phyloP scores from a whole-genome alignment of 2,797 vertebrate species.

The Serranus cabrilla region DNA sequence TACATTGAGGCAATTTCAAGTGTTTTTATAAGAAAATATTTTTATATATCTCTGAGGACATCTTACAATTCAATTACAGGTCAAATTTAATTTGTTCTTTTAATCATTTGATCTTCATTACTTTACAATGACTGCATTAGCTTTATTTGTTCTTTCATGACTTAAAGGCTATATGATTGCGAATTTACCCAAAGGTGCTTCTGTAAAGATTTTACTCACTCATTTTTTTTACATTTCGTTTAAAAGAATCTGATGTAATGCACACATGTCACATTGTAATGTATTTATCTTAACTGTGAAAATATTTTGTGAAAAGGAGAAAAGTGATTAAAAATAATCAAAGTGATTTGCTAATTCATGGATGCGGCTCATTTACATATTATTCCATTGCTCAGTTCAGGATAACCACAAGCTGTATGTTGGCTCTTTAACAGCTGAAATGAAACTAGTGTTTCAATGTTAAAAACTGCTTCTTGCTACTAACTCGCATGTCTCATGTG shows the following conservation, averaged over 20 bases:
- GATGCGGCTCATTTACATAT: conserved; percentile 5
- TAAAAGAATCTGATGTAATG: conserved; percentile 58
- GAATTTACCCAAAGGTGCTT: conserved; percentile 63
- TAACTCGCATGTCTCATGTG: conserved; percentile 84
- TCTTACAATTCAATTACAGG: conserved; percentile 39
- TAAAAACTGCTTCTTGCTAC: conserved; percentile 71
- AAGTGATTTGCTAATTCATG: conserved; percentile 52
- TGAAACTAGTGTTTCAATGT: conserved; percentile 41
- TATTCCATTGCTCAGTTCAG: conserved; percentile 6
- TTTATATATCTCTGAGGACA: conserved; percentile 39
- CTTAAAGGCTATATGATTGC: conserved; percentile 32
- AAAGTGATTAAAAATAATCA: conserved; percentile 80
- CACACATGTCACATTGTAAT: conserved; percentile 78
- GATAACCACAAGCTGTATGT: conserved; percentile 81
- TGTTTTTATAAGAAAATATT: conserved; percentile 52
- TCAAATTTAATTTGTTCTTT: conserved; percentile 36
- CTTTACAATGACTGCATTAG: conserved; percentile 15
- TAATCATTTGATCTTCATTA: conserved; percentile 18
- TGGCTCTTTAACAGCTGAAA: conserved; percentile 62
- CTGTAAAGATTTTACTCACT: conserved; percentile 48
- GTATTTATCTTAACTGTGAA: conserved; percentile 87
- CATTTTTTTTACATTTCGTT: conserved; percentile 51
- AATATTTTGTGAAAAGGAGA: conserved; percentile 71
- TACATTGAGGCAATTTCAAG: conserved; percentile 51
- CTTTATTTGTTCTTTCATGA: conserved; percentile 38